phyloP scores from a whole-genome alignment of 2,797 vertebrate genomes.

The Coregonus sp. region DNA sequence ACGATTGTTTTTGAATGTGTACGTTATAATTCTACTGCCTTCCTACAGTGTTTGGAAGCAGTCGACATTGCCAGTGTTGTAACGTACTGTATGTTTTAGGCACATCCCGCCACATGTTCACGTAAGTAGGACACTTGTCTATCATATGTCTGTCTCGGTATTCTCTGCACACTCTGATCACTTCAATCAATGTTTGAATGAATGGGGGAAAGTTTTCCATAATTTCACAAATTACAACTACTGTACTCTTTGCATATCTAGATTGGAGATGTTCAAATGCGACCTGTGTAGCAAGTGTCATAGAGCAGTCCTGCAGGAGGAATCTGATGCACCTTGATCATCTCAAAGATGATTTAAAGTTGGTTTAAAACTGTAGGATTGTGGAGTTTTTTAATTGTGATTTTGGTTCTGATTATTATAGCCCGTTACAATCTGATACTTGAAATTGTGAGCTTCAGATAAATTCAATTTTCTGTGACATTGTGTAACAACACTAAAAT shows the following conservation, averaged over 20 bases:
- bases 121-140: conserved; percentile 63
- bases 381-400: neutral
- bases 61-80: conserved; percentile 84
- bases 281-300: conserved; percentile 78
- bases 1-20: neutral
- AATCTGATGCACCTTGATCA: neutral
- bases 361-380: too few species aligned
- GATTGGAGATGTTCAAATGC: conserved; percentile 87
- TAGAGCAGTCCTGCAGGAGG: conserved; percentile 53
- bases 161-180: neutral
- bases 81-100: conserved; percentile 76
- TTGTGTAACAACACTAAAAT: neutral
- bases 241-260: conserved; percentile 44
- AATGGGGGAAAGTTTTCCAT: neutral
- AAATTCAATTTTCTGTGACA: neutral
- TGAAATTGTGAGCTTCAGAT: neutral
- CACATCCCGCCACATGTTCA: conserved; percentile 81
- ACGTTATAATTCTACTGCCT: neutral
- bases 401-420: neutral
- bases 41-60: conserved; percentile 79
- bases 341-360: neutral
- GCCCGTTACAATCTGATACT: too few species aligned
- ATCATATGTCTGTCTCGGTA: neutral
- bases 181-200: neutral
- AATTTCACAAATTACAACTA: neutral